Base-by-base conservation (phyloP, 2,888 invertebrate genomes). In the Agrypnus murinus region DNA sequence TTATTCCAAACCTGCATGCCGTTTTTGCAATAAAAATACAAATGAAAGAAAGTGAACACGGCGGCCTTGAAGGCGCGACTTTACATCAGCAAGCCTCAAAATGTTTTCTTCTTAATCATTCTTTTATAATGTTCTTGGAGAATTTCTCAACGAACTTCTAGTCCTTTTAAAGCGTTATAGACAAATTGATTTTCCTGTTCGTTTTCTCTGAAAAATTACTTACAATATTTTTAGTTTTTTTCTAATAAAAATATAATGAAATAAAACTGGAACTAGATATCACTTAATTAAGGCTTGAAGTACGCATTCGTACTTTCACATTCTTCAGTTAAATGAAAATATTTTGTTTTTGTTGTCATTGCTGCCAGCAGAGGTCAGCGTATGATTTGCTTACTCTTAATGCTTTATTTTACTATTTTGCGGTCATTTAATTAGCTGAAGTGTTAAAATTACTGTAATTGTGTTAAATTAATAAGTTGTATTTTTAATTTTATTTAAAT, bases 41-140 rank as follows among this genome's bases (percentile, higher is more conserved):
- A 73, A 74, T 59, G 73, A 73, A 77, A 73, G 77, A 77, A 75
- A 77, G 75, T 74, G 72, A 77, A 77, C 75, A 73, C 64, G 77
- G 36, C 75, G 73, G 46, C 77, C 77, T 77, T 77, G 77, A 65
- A 73, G 70, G 74, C 69, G 74, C 73, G 73, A 74, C 76, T 74
- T 68, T 69, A 71, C 12, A 65, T 50, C 66, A 43, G 66, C 9
- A 38, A 60, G 9, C n/a, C 55, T 55, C 55, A 55, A 55, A 55
- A 55, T 55, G 55, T 55, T 36, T 5, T 10, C 3, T 17, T 10
- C 31, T 8, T 34, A 15, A 25, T 25, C 25, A 25, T 25, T 25
- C 25, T 5, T 25, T 25, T 25, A n/a, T n/a, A 25, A 25, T 25
- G 25, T 25, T 25, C 25, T 25, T 25, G 25, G 5, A 25, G 25